Evolutionary conservation across 35 echinoderm and acorn worm species (phyloP).

Genomic region (Holothuria glaberrima): DNA sequence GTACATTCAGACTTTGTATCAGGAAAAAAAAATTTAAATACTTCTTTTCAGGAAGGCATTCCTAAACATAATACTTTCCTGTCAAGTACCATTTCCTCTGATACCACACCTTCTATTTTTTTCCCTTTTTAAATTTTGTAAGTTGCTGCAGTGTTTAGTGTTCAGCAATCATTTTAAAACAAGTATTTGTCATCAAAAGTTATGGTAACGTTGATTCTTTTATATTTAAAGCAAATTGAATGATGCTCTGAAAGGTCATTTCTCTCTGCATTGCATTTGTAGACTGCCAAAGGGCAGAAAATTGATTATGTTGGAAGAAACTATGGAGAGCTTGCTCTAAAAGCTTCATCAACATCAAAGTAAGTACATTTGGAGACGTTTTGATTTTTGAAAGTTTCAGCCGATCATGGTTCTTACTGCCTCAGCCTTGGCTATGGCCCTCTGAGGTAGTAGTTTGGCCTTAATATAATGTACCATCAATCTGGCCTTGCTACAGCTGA

Average conservation of each 20-base stretch:
- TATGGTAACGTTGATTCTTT: too few relatives aligned
- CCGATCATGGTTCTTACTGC: too few relatives aligned
- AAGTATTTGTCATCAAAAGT: too few relatives aligned
- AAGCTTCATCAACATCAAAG: conserved; percentile 7
- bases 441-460: not conserved
- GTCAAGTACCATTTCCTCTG: not conserved
- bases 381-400: not conserved
- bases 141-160: too few relatives aligned
- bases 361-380: not conserved
- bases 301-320: conserved; percentile 2
- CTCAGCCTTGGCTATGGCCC: not conserved
- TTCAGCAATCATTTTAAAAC: too few relatives aligned
- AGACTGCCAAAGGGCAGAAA: not conserved
- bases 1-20: too few relatives aligned
- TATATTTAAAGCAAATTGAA: not conserved
- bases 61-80: too few relatives aligned
- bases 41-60: too few relatives aligned
- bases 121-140: too few relatives aligned
- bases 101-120: too few relatives aligned
- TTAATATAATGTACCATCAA: not conserved
- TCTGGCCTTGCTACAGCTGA: not conserved
- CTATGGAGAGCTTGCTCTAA: not conserved
- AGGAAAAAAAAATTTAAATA: too few relatives aligned
- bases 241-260: not conserved
- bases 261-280: not conserved